Evolutionary conservation across 2,888 invertebrate species (phyloP), one percentile per base, ranked within the genome.

Genomic region (Helicoverpa assulta): DNA sequence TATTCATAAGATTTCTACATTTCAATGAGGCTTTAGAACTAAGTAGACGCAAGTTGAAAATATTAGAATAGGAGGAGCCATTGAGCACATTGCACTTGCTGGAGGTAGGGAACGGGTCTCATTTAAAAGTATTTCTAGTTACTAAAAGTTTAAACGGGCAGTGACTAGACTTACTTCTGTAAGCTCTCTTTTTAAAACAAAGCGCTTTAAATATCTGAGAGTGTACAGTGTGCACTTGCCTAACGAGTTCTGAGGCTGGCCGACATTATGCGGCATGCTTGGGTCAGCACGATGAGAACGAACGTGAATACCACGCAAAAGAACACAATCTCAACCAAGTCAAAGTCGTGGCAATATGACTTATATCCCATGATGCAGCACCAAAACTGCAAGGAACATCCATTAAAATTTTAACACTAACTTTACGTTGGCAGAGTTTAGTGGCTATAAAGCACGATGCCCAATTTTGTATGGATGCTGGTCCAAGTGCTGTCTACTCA

Each of bases 281-380:
- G 92, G 0, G 90, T 85, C 67, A 92, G 51, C 33, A 92, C 76
- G 21, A 93, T 91, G 10, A 93, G 80, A 0, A 93, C 56, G 37
- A 93, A 89, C 0, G 91, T 92, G 76, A 93, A 93, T 2, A 86
- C 87, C 5, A 93, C 86, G 75, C 91, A 91, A n/a, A 92, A 79
- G 58, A 90, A 89, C 7, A 93, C 90, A 4, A 92, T 89, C 66
- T 93, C 90, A 5, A 89, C 78, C n/a, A 93, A 75, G 55, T 93
- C 90, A 60, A 93, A 91, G 4, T 83, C 54, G 21, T 57, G 76
- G 72, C 88, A 89, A 10, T 84, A n/a, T 26, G 16, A 75, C 71
- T 1, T 53, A 19, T 10, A 10, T 2, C 3, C 52, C 71, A 71
- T 71, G 21, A 56, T 58, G 40, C 40, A n/a, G 53, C 18, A 50